These are phyloP conservation scores for Oryzias woworae DNA, from an alignment of 2,113 vertebrate genomes.

Conservation along the genomic window DNA sequence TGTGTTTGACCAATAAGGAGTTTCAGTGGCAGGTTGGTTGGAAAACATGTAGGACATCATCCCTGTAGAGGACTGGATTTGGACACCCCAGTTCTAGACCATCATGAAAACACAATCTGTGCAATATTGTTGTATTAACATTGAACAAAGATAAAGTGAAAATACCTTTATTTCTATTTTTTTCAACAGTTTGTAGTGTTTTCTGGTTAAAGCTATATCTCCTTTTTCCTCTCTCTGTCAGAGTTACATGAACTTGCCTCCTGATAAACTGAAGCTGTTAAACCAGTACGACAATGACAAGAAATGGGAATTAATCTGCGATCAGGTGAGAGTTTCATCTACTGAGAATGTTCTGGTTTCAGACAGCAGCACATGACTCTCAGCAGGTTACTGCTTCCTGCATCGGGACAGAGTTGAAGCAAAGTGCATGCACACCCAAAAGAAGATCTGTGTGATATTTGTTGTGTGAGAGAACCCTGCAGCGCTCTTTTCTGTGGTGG, in stretches of 20 bases:
- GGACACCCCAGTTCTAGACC: too few relatives aligned
- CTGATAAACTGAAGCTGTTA: conserved; percentile 90
- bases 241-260: conserved; percentile 95
- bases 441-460: conserved; percentile 1
- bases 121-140: too few relatives aligned
- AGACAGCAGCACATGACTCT: not conserved
- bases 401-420: conserved; percentile 9
- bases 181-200: not conserved
- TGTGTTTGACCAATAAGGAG: too few relatives aligned
- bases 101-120: too few relatives aligned
- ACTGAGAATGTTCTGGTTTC: not conserved
- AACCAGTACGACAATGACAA: conserved; percentile 94
- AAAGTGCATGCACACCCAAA: conserved; percentile 8
- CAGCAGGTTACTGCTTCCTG: not conserved
- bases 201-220: too few relatives aligned
- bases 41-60: too few relatives aligned
- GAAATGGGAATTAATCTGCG: conserved; percentile 97
- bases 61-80: too few relatives aligned
- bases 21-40: too few relatives aligned
- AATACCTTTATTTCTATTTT: not conserved
- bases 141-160: too few relatives aligned
- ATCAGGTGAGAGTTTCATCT: conserved; percentile 79
- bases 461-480: conserved; percentile 4
- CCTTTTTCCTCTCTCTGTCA: conserved; percentile 53
- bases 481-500: conserved; percentile 30